Percentiles rank a stretch among this genome's conserved stretches.
Evolutionary conservation across 1,140 invertebrate species (phyloP).

Genomic region (Zophobas atratus): DNA sequence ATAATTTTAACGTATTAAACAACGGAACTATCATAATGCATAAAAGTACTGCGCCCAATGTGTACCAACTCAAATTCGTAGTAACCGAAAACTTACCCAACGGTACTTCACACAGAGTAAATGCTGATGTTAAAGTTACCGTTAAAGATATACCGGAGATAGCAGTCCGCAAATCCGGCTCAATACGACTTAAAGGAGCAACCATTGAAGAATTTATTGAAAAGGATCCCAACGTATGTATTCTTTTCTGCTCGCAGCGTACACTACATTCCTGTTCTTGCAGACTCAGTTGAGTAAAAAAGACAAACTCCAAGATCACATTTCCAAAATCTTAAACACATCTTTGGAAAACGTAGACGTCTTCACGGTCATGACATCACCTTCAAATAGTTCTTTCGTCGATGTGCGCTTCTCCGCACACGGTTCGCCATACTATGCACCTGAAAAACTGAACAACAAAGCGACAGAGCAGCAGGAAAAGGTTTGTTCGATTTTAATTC

Average conservation of each 20-base stretch:
- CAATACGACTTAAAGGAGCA: slow-evolving; percentile 86
- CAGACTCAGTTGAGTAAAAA: slow-evolving; percentile 80
- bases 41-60: slow-evolving; percentile 77
- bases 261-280: slow-evolving; percentile 52
- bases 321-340: slow-evolving; percentile 84
- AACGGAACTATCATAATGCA: slow-evolving; percentile 88
- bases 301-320: slow-evolving; percentile 77
- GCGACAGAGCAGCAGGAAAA: slow-evolving; percentile 70
- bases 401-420: slow-evolving; percentile 94
- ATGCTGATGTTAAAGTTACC: slow-evolving; percentile 86
- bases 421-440: slow-evolving; percentile 90
- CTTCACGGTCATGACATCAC: slow-evolving; percentile 87
- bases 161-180: slow-evolving; percentile 91
- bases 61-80: slow-evolving; percentile 79
- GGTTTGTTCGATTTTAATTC: slow-evolving; percentile 65
- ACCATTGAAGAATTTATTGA: slow-evolving; percentile 89
- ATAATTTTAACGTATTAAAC: slow-evolving; percentile 79
- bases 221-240: slow-evolving; percentile 69
- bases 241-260: neutral
- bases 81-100: slow-evolving; percentile 77
- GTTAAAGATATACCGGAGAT: slow-evolving; percentile 90
- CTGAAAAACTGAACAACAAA: slow-evolving; percentile 89
- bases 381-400: slow-evolving; percentile 73
- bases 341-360: slow-evolving; percentile 90
- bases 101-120: slow-evolving; percentile 75